Evolutionary conservation across 2,888 invertebrate species (phyloP), one percentile per base, ranked within the genome.

Genomic region (Temnothorax rugatulus): DNA sequence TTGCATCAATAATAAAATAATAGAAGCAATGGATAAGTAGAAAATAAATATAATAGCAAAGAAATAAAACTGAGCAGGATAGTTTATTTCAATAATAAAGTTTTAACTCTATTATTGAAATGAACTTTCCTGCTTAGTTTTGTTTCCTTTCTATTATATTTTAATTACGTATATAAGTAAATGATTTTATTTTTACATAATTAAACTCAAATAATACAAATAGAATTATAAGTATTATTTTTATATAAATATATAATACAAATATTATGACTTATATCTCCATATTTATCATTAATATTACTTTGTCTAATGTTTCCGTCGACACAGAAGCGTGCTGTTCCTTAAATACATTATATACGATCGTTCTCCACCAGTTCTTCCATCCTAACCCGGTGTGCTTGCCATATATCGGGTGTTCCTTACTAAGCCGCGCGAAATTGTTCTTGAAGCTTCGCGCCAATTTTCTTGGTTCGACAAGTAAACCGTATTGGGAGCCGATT

Each of bases 401-500:
- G 0, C 99, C 99, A 95, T 97, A 99, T 95, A 98, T 98, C 18
- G 99, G 98, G 95, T 98, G 96, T 83, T 96, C 95, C 66, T 95
- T 92, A 91, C 96, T 96, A 96, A 98, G 96, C 63, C 95, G 93
- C 88, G 95, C 96, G 95, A 97, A 98, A 87, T 96, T 96, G 15
- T 94, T 93, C 94, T 96, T 96, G 92, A 98, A 97, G 92, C 96
- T 96, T 79, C 94, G 94, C 90, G 96, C 96, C 89, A 96, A 93
- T 90, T 96, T 95, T 18, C 96, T 94, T 52, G 96, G 95, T 85
- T 97, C 96, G 34, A 93, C 81, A 63, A 95, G 92, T 50, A 97
- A 95, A 0, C 98, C 98, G 93, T 97, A 96, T 81, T 96, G 95
- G 7, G 95, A 95, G 5, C 97, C 98, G 82, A 97, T 96, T 86